Base-by-base conservation (phyloP, 2,113 vertebrate genomes). In the Epinephelus cyanopodus region DNA sequence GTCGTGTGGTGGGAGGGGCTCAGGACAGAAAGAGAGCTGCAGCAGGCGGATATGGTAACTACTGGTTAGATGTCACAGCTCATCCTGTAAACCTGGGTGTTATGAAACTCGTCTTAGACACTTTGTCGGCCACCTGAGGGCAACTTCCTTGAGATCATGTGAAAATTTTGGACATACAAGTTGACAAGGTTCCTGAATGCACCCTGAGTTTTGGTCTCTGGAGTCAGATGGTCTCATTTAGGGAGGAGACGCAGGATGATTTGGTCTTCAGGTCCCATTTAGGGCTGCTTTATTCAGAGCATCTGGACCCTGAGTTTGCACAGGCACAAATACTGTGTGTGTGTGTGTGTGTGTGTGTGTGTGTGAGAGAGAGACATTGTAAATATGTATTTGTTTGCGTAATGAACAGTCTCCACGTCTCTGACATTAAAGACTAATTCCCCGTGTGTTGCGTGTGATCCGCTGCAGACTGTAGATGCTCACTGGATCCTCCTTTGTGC, bases 401-500 rank as follows among this genome's bases (percentile, higher is more conserved):
- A 60, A 63, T 63, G 39, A 84, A 84, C 52, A 50, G n/a, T 11
- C 45, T 19, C 8, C n/a, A 4, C 56, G 25, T 33, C 21, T 73
- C n/a, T 83, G 25, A 86, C 11, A 39, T 57, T 17, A 58, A 69
- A 73, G 47, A 68, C 23, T 29, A 58, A 79, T 29, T 50, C 63
- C 29, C 48, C 33, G 21, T 18, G 29, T 21, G 23, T 18, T 52
- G 62, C 5, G 6, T 70, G 39, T 21, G 69, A 81, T 53, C 67
- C n/a, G 8, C 74, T 18, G 74, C 53, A 58, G 65, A 66, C 42
- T 21, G 21, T 1, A 23, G 60, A 1, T 39, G 68, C 57, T 23
- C 47, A 15, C 1, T 61, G 62, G 73, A 29, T 77, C 77, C 8
- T 64, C 68, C 21, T 47, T 67, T 78, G 73, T 87, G 80, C 42